These are phyloP conservation scores for Acanthiza pusilla DNA, from an alignment of 2,797 vertebrate species.

Conservation along the genomic window DNA sequence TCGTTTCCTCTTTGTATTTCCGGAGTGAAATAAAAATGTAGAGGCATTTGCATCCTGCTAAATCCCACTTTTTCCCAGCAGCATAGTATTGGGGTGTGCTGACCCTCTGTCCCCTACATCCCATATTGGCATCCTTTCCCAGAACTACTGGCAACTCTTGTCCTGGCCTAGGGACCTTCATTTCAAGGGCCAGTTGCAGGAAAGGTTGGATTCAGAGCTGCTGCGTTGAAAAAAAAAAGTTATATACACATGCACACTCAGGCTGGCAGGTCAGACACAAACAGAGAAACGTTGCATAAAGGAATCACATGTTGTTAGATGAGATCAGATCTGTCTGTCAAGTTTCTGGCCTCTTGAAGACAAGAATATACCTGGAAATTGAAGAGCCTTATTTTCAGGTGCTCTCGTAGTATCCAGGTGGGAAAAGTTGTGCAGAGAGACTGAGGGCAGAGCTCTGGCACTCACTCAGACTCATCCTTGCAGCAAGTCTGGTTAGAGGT, in stretches of 20 bases:
- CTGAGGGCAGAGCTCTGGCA: background rate
- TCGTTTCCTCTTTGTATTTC: background rate
- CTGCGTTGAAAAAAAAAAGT: background rate
- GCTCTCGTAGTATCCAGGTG: background rate
- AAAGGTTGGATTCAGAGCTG: background rate
- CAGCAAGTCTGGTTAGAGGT: background rate
- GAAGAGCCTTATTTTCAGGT: background rate
- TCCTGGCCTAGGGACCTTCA: rapidly evolving
- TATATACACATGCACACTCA: rapidly evolving
- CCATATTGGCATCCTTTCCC: background rate
- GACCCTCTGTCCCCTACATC: background rate
- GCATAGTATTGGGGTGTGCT: background rate
- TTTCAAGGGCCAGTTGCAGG: background rate
- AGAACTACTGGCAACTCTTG: background rate
- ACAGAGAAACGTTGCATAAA: background rate
- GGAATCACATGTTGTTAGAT: background rate
- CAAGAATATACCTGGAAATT: background rate
- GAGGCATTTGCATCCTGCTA: background rate
- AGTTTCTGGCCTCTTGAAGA: background rate
- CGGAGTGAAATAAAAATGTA: background rate
- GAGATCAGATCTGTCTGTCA: background rate
- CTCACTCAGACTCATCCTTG: background rate
- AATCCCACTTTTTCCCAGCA: background rate
- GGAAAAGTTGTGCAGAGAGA: background rate
- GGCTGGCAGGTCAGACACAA: background rate